Percentiles rank a stretch among this genome's conserved stretches.
phyloP scores from a whole-genome alignment of 2,113 vertebrate species.

The Actenoides lindsayi region DNA sequence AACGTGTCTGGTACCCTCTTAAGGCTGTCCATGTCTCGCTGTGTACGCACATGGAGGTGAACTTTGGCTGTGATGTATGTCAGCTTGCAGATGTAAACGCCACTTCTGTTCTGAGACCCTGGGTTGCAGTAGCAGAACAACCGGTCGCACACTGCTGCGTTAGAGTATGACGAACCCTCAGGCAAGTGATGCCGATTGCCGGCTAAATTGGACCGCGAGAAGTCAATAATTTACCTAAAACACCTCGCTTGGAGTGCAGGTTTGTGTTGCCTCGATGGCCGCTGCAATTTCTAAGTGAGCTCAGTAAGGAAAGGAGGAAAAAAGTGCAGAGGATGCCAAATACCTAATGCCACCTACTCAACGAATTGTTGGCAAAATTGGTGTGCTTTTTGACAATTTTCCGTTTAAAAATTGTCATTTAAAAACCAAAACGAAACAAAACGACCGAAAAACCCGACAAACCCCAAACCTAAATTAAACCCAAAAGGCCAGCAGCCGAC shows the following conservation, averaged over 20 bases:
- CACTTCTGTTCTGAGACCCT: constrained; percentile 82
- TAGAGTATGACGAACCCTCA: constrained; percentile 49
- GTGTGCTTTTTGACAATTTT: rapidly evolving
- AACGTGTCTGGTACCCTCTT: not conserved
- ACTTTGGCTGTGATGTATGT: constrained; percentile 72
- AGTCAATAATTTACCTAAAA: constrained; percentile 24
- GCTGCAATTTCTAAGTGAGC: not conserved
- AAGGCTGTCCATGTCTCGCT: not conserved
- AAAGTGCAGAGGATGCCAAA: not conserved
- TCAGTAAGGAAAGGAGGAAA: not conserved
- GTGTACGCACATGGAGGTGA: not conserved
- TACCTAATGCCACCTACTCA: not conserved
- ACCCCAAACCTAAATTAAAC: not conserved
- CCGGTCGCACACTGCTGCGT: constrained; percentile 46
- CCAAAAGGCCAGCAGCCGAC: not conserved
- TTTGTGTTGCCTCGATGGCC: not conserved
- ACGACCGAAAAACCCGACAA: not conserved
- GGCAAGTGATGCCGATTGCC: constrained; percentile 32
- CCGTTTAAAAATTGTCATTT: not conserved
- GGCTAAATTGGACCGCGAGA: not conserved
- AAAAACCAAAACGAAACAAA: not conserved
- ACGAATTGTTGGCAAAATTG: not conserved
- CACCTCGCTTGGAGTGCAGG: not conserved
- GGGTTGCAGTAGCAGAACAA: constrained; percentile 65
- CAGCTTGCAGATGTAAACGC: constrained; percentile 75